These are phyloP conservation scores for Melanotaenia parkinsoni DNA, from an alignment of 2,797 vertebrate genomes.

Conservation along the genomic window DNA sequence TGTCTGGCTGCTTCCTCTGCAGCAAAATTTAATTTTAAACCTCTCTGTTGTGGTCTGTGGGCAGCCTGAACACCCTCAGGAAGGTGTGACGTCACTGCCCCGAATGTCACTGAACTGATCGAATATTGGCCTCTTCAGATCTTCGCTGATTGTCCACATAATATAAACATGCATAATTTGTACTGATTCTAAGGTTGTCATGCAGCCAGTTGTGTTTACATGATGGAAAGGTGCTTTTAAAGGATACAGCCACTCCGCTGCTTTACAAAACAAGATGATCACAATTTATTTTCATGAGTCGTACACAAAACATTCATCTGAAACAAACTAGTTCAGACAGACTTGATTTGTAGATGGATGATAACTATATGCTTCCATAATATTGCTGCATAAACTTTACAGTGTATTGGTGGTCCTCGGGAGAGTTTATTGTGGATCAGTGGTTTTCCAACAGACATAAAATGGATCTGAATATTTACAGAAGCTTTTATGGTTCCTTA, in stretches of 20 bases:
- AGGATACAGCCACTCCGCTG: conserved; percentile 62
- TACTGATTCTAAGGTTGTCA: not conserved
- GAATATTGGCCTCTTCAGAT: conserved; percentile 2
- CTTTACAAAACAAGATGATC: conserved; percentile 80
- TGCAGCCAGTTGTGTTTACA: not conserved
- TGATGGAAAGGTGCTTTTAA: not conserved
- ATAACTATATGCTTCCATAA: conserved; percentile 20
- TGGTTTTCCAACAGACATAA: conserved; percentile 17
- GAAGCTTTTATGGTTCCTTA: not conserved
- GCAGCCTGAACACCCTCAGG: not conserved
- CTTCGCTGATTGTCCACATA: conserved; percentile 4
- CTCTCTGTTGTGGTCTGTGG: conserved; percentile 1
- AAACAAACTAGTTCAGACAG: conserved; percentile 49
- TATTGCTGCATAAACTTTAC: conserved; percentile 33
- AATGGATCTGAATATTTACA: conserved; percentile 51
- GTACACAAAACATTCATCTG: conserved; percentile 68
- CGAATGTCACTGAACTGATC: conserved; percentile 1
- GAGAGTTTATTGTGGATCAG: conserved; percentile 28
- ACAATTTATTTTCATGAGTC: conserved; percentile 70
- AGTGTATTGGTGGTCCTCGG: conserved; percentile 24
- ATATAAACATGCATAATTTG: not conserved
- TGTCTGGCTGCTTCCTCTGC: conserved; percentile 26
- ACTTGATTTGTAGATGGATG: conserved; percentile 16
- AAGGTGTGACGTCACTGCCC: not conserved
- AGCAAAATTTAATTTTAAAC: conserved; percentile 20